Base-by-base conservation (phyloP, 2,888 invertebrate genomes). In the Auanema freiburgensis region DNA sequence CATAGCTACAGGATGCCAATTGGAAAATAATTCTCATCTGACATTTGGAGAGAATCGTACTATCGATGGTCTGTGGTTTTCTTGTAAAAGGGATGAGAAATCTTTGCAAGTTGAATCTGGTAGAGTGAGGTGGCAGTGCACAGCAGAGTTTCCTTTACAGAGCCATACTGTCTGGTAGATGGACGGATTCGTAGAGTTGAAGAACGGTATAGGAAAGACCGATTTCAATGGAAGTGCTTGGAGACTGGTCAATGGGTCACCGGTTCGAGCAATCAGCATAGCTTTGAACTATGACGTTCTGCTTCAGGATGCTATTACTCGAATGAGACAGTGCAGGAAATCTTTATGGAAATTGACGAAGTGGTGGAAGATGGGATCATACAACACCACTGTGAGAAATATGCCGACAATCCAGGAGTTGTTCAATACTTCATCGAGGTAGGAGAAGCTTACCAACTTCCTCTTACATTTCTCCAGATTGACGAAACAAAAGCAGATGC, bases 391-490 rank as follows among this genome's bases (percentile, higher is more conserved):
- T 82, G 82, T 56, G 74, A 77, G 33, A 71, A 77, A 50, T 77
- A 74, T 57, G 67, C 71, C 24, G 81, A 82, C 57, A 74, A 78
- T 58, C 82, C 82, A 10, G 82, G 80, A 18, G 54, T 76, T 46
- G 78, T 82, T 10, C 82, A 82, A 62, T 82, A 81, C 57, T 78
- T 74, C 57, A 72, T 80, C 4, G 72, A 78, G 69, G 79, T 79
- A 33, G 50, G 12, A 53, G 40, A 33, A 33, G 3, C 33, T 14
- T 11, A 8, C 11, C 11, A 5, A 8, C 21, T 14, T 41, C 41
- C 41, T 2, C 25, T 16, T 21, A 57, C 11, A n/a, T 50, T 1
- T 18, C 14, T 46, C 11, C 23, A 25, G 23, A 21, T 21, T 21
- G 16, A 60, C 16, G 60, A 24, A 16, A 16, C 43, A 33, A 33